Conservation (phyloP, 2,113 vertebrate genomes). For the Neolamprologus sp. region DNA sequence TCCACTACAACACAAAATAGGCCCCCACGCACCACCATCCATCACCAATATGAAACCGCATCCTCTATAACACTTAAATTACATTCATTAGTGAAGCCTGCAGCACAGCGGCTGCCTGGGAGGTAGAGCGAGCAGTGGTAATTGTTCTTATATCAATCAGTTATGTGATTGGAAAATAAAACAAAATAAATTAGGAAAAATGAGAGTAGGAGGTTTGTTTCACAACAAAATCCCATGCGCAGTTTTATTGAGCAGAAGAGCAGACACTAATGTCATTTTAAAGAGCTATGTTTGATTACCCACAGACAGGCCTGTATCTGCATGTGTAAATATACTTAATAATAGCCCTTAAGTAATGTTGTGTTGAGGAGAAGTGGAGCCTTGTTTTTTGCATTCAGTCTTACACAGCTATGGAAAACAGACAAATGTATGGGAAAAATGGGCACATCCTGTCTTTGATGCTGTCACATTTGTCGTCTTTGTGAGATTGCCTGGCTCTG, state of each 20-base stretch:
- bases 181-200: slow-evolving; percentile 33
- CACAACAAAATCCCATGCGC: not conserved
- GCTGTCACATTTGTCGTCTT: not conserved
- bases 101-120: slow-evolving; percentile 1
- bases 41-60: slow-evolving; percentile 52
- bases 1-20: slow-evolving; percentile 37
- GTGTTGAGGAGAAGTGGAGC: not conserved
- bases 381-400: not conserved
- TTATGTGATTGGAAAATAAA: slow-evolving; percentile 35
- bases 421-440: not conserved
- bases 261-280: not conserved
- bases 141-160: slow-evolving; percentile 40
- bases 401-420: not conserved
- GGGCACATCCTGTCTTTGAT: not conserved
- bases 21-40: slow-evolving; percentile 27
- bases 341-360: not conserved
- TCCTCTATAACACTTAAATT: slow-evolving; percentile 41
- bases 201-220: not conserved
- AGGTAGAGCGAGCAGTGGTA: not conserved
- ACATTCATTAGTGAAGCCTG: slow-evolving; percentile 40
- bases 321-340: not conserved
- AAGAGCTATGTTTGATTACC: not conserved
- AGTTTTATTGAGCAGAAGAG: not conserved
- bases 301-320: not conserved
- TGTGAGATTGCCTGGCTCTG: not conserved